Evolutionary conservation across 2,888 invertebrate species (phyloP), one percentile per base, ranked within the genome.

Genomic region (Chrysodeixis includens): DNA sequence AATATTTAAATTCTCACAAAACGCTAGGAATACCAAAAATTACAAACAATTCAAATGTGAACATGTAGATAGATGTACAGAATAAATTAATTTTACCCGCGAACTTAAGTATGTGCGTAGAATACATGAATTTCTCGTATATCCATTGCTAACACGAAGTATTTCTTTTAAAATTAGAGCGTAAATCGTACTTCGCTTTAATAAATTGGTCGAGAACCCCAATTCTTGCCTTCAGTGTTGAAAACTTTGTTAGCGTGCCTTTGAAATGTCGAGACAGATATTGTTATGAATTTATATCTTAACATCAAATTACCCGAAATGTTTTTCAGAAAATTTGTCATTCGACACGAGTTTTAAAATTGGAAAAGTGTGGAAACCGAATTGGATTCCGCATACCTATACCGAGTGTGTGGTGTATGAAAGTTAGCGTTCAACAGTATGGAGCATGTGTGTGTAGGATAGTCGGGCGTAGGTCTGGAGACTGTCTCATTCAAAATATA

Each of bases 401-500:
- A 66, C 4, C 63, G 56, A 35, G 35, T 72, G 57, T 69, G 62
- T 74, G 52, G 67, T 67, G 66, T 70, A 69, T 66, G 56, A 68
- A 69, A 74, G 68, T 68, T 77, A 67, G 69, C 67, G 71, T 76
- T 77, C 79, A 79, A 76, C 79, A 74, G 80, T 79, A 83, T 72
- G 81, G 82, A 85, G 82, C 84, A 83, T 85, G 80, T 85, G 84
- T 82, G 82, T 86, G 71, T 74, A 83, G 86, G 83, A 84, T 86
- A 87, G 85, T 85, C 83, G 86, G 83, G 84, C 79, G 84, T 86
- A 83, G 90, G 87, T 89, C 91, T 90, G 88, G 85, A 89, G 88
- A 88, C 88, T 86, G 88, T 90, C 90, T 90, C 90, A 89, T 92
- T 90, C 88, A 88, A 90, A 92, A 92, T 89, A 92, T 89, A 90